These are phyloP conservation scores for Drosophila setosimentum DNA, from an alignment of 2,888 invertebrate species.

Conservation along the genomic window DNA sequence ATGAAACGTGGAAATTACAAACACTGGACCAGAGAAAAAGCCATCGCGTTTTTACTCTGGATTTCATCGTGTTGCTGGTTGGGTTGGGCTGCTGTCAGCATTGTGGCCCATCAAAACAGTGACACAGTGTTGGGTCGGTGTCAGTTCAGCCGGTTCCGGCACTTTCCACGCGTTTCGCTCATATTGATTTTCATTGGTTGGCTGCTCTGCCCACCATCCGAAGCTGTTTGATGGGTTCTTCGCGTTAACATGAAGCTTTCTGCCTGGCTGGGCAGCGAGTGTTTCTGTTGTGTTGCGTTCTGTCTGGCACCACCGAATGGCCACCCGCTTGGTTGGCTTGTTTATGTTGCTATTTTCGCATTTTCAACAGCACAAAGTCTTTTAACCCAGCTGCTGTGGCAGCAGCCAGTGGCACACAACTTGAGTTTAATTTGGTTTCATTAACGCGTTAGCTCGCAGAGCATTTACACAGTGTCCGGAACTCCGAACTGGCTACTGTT, in stretches of 20 bases:
- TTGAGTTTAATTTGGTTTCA: slow-evolving; percentile 70
- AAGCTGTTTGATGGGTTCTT: slow-evolving; percentile 13
- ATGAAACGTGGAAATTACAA: slow-evolving; percentile 79
- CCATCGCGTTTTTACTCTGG: slow-evolving; percentile 33
- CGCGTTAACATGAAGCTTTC: slow-evolving; percentile 40
- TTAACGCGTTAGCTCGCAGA: slow-evolving; percentile 62
- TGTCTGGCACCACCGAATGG: slow-evolving; percentile 4
- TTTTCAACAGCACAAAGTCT: slow-evolving; percentile 72
- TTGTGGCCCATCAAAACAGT: slow-evolving; percentile 43
- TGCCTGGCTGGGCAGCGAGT: slow-evolving; percentile 36
- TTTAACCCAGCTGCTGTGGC: slow-evolving; percentile 38
- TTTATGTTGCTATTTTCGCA: slow-evolving; percentile 64
- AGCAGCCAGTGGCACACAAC: slow-evolving; percentile 40
- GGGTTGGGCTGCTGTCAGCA: slow-evolving; percentile 25
- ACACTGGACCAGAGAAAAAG: slow-evolving; percentile 16
- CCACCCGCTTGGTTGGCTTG: slow-evolving; percentile 31
- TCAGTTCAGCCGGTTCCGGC: slow-evolving; percentile 29
- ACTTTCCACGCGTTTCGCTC: slow-evolving; percentile 64
- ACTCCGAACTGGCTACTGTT: not conserved
- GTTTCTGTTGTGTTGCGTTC: slow-evolving; percentile 9
- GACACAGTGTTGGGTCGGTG: slow-evolving; percentile 19
- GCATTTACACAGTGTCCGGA: slow-evolving; percentile 7
- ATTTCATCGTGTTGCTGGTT: slow-evolving; percentile 50
- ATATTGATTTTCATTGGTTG: slow-evolving; percentile 68
- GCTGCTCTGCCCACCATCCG: slow-evolving; percentile 6